These are phyloP conservation scores for Molossus alvarezi DNA, from an alignment of 2,797 vertebrate genomes.

Conservation along the genomic window DNA sequence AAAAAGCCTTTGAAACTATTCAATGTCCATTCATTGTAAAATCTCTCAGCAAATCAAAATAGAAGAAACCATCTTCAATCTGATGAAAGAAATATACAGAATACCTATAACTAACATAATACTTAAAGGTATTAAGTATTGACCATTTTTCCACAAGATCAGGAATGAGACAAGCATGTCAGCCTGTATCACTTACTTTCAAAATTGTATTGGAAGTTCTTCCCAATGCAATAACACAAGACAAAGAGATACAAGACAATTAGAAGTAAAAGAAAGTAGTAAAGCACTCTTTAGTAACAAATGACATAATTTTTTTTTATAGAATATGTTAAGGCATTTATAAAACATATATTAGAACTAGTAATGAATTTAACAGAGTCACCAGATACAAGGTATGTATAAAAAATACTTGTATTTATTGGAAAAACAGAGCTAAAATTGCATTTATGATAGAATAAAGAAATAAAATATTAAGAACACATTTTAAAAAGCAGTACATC, in stretches of 20 bases:
- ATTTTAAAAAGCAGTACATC: not conserved
- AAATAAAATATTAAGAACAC: not conserved
- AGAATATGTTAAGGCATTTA: not conserved
- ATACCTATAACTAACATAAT: not conserved
- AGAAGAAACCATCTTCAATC: not conserved
- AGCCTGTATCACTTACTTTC: not conserved
- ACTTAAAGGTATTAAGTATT: not conserved
- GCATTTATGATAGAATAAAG: not conserved
- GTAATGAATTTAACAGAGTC: too few relatives aligned
- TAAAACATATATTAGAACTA: not conserved
- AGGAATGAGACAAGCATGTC: not conserved
- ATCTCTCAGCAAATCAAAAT: not conserved
- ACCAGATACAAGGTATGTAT: too few relatives aligned
- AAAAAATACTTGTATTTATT: too few relatives aligned
- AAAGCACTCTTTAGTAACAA: not conserved
- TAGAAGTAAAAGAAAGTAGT: not conserved
- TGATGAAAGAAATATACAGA: not conserved
- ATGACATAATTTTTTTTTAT: not conserved
- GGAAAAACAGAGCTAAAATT: slow-evolving; percentile 1
- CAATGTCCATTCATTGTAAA: not conserved
- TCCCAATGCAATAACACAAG: not conserved
- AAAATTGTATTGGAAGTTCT: not conserved
- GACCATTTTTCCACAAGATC: not conserved
- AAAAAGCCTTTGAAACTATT: not conserved
- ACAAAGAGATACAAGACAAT: not conserved